These are phyloP conservation scores for Carcina quercana DNA, from an alignment of 2,888 invertebrate genomes.

Conservation along the genomic window DNA sequence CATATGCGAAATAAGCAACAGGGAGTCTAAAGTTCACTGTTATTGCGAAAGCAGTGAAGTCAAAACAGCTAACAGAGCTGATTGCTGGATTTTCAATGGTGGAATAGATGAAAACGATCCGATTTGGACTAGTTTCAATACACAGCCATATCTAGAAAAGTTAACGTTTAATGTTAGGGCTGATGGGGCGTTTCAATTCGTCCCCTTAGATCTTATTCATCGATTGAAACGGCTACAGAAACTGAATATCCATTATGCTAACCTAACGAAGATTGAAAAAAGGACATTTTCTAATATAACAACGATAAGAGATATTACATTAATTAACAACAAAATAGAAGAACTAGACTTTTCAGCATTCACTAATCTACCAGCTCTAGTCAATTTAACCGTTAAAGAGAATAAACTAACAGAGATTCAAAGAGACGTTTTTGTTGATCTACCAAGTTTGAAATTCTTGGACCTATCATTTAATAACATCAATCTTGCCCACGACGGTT, in stretches of 20 bases:
- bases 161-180: constrained; percentile 82
- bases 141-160: constrained; percentile 79
- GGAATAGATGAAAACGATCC: constrained; percentile 79
- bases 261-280: constrained; percentile 80
- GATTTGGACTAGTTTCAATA: constrained; percentile 82
- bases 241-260: constrained; percentile 82
- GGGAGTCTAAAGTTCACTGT: constrained; percentile 77
- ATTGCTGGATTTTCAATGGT: constrained; percentile 85
- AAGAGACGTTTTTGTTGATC: constrained; percentile 82
- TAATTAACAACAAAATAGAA: constrained; percentile 82
- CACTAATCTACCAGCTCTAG: constrained; percentile 81
- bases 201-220: constrained; percentile 80
- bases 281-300: constrained; percentile 84
- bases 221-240: constrained; percentile 78
- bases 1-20: constrained; percentile 73
- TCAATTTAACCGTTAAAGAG: constrained; percentile 82
- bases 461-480: constrained; percentile 91
- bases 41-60: constrained; percentile 76
- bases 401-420: constrained; percentile 85
- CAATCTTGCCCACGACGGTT: constrained; percentile 88
- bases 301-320: constrained; percentile 79
- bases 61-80: constrained; percentile 78
- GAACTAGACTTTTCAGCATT: constrained; percentile 81
- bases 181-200: constrained; percentile 79
- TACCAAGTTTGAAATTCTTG: constrained; percentile 82